These are phyloP conservation scores for Cassiopea andromeda DNA, from an alignment of 30 jellyfish, hydroid and myxozoan species.

Conservation along the genomic window DNA sequence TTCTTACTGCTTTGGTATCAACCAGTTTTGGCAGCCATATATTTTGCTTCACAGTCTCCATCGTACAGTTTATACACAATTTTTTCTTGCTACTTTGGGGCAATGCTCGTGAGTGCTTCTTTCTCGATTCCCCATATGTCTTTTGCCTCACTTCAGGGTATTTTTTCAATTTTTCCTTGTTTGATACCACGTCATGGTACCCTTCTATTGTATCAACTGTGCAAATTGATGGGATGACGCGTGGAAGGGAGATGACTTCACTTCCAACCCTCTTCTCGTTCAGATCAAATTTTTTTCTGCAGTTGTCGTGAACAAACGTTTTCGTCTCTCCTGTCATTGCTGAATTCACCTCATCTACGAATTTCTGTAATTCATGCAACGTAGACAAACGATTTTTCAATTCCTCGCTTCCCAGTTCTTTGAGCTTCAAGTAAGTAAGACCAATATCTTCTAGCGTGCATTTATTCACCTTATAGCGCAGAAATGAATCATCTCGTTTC, in stretches of 20 bases:
- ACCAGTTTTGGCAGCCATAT: slow-evolving; percentile 36
- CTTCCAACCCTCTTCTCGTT: slow-evolving; percentile 6
- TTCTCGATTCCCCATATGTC: neutral
- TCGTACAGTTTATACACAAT: slow-evolving; percentile 21
- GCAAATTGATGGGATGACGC: slow-evolving; percentile 3
- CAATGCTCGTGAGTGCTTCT: neutral
- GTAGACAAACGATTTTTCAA: slow-evolving; percentile 4
- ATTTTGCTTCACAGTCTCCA: slow-evolving; percentile 19
- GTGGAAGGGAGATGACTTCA: slow-evolving; percentile 29
- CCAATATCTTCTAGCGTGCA: slow-evolving; percentile 51
- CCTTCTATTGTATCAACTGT: slow-evolving; percentile 12
- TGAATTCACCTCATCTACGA: slow-evolving; percentile 2
- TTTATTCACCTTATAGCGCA: slow-evolving; percentile 2
- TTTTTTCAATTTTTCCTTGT: neutral
- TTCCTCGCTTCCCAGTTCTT: slow-evolving; percentile 40
- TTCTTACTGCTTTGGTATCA: neutral
- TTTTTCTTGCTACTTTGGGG: neutral
- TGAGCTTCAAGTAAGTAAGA: slow-evolving; percentile 20
- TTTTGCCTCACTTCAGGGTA: neutral
- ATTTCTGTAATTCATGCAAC: slow-evolving; percentile 10
- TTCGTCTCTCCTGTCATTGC: slow-evolving; percentile 32
- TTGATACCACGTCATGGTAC: neutral
- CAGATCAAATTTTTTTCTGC: neutral
- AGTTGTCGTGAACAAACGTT: neutral
- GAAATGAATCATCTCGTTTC: slow-evolving; percentile 5